These are phyloP conservation scores for Lerista edwardsae DNA, from an alignment of 2,797 vertebrate species.

Conservation along the genomic window DNA sequence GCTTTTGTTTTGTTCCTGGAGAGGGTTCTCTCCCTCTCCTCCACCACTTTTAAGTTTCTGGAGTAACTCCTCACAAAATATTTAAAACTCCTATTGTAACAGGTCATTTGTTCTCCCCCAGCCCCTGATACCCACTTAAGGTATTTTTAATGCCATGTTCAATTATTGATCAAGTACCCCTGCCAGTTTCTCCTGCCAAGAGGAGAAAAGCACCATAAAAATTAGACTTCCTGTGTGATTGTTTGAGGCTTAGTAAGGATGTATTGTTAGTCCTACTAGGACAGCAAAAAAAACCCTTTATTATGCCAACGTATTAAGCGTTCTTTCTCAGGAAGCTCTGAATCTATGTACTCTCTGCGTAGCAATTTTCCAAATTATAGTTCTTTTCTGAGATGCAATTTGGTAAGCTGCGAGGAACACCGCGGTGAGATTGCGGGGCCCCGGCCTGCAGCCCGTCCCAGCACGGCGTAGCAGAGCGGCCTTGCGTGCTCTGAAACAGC, in stretches of 20 bases:
- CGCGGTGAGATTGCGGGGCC: neutral
- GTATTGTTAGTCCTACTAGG: neutral
- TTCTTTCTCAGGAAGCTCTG: neutral
- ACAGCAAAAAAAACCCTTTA: neutral
- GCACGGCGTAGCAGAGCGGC: neutral
- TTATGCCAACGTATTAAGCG: neutral
- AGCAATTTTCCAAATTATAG: neutral
- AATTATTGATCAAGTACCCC: conserved; percentile 33
- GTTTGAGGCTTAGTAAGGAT: conserved; percentile 8
- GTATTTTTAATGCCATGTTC: neutral
- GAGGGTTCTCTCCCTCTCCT: neutral
- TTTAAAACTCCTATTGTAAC: neutral
- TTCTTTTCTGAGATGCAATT: neutral
- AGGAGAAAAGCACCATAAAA: conserved; percentile 24
- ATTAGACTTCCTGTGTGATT: conserved; percentile 12
- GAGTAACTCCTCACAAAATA: neutral
- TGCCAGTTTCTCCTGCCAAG: neutral
- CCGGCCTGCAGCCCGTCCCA: neutral
- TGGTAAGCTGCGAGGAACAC: neutral
- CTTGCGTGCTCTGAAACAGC: neutral
- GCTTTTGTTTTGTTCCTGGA: neutral
- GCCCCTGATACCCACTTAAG: neutral
- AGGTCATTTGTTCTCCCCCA: neutral
- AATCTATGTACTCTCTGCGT: neutral
- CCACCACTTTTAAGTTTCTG: neutral